These are phyloP conservation scores for Biston betularia DNA, from an alignment of 2,888 invertebrate species.

Conservation along the genomic window DNA sequence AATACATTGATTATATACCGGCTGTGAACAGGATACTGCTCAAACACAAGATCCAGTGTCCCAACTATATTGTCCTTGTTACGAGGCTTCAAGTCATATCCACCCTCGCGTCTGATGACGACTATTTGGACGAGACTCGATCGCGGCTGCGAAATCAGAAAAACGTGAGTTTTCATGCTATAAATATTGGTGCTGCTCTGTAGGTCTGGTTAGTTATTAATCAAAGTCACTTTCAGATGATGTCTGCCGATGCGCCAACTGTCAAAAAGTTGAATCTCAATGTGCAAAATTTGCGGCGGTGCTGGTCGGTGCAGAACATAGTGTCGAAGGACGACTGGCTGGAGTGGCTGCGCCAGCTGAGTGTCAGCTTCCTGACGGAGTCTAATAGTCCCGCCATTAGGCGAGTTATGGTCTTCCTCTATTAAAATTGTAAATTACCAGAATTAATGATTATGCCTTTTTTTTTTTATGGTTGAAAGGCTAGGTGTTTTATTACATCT, in stretches of 20 bases:
- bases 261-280: slow-evolving; percentile 93
- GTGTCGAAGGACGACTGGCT: slow-evolving; percentile 99
- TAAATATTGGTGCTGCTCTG: neutral
- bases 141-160: slow-evolving; percentile 89
- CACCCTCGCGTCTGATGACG: slow-evolving; percentile 91
- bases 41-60: slow-evolving; percentile 92
- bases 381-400: slow-evolving; percentile 97
- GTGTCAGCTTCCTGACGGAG: slow-evolving; percentile 96
- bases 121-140: slow-evolving; percentile 88
- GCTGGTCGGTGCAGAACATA: slow-evolving; percentile 94
- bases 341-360: slow-evolving; percentile 97
- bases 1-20: slow-evolving; percentile 96
- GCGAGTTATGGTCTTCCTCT: slow-evolving; percentile 56
- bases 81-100: slow-evolving; percentile 91
- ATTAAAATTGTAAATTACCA: neutral
- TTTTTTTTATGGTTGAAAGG: no score
- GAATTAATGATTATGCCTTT: no score
- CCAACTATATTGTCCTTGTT: slow-evolving; percentile 92
- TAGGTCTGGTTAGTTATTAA: neutral
- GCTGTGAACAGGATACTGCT: slow-evolving; percentile 94
- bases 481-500: no score
- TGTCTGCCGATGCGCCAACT: slow-evolving; percentile 83
- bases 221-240: slow-evolving; percentile 57
- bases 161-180: slow-evolving; percentile 77
- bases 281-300: slow-evolving; percentile 92